Evolutionary conservation across 2,797 vertebrate species (phyloP), one percentile per base, ranked within the genome.

Genomic region (Podarcis lilfordi): DNA sequence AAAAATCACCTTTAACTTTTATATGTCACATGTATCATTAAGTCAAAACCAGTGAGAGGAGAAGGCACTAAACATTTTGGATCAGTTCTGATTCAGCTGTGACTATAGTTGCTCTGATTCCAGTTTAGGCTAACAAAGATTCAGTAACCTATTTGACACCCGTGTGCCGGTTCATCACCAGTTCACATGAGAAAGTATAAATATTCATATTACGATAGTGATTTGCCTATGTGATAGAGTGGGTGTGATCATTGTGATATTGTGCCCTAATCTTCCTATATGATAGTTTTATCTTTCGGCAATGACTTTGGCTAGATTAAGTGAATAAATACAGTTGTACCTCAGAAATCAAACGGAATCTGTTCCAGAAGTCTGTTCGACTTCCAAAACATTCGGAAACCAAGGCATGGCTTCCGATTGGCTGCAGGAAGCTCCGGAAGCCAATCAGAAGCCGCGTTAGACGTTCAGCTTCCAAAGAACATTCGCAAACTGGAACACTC

Each of bases 121-220:
- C 23, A 40, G 40, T 78, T 29, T 27, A 50, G 5, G 45, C 43
- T 50, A 74, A 25, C 32, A 78, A 78, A 78, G 43, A 27, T 78
- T 78, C 43, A 45, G 45, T 45, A 78, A 50, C 40, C 29, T 27
- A 1, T 29, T 78, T 45, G 27, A 29, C 68, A 71, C 29, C 10
- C 25, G 0, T 71, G 0, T 29, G 6, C 27, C 13, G 4, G 69
- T 71, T 71, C 13, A 4, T 0, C 29, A 11, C 9, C 1, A 4
- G 69, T 71, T 71, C n/a, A 11, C 27, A 32, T 29, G 69, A 71
- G 25, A n/a, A 29, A 29, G 10, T 71, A 71, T 71, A 55, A 55
- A 15, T 29, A 71, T 32, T 71, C n/a, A 27, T 32, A 29, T 71
- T 71, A n/a, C 9, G 29, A 29, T 71, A 32, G 59, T 29, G 11